These are phyloP conservation scores for Phalacrocorax aristotelis DNA, from an alignment of 2,113 vertebrate species.

Conservation along the genomic window DNA sequence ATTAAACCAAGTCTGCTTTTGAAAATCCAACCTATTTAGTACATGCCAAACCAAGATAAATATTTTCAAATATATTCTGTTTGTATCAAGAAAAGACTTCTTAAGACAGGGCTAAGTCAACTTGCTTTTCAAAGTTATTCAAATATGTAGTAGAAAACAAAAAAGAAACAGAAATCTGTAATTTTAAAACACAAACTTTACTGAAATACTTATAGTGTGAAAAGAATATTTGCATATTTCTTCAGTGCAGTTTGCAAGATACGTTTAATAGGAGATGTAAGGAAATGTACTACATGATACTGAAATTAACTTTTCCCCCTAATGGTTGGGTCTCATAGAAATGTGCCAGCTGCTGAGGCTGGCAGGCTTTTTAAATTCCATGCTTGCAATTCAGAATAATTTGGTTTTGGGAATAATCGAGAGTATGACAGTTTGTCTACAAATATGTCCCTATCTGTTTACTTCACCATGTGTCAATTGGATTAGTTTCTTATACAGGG, in stretches of 20 bases:
- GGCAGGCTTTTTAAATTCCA: slow-evolving; percentile 44
- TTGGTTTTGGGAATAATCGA: slow-evolving; percentile 68
- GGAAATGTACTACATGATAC: slow-evolving; percentile 24
- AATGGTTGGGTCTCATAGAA: slow-evolving; percentile 43
- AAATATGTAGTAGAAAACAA: neutral
- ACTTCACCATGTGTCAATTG: slow-evolving; percentile 62
- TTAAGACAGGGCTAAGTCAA: neutral
- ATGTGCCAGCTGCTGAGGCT: slow-evolving; percentile 62
- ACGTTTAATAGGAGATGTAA: slow-evolving; percentile 30
- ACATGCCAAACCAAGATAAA: neutral
- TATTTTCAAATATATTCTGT: neutral
- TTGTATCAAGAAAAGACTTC: neutral
- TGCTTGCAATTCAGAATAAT: slow-evolving; percentile 66
- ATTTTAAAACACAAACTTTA: neutral
- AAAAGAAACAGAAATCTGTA: neutral
- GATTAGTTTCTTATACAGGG: slow-evolving; percentile 63
- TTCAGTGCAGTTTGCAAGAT: neutral
- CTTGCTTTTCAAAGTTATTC: neutral
- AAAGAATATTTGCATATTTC: neutral
- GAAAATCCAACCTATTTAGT: neutral
- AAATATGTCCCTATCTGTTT: slow-evolving; percentile 78
- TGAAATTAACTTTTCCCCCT: slow-evolving; percentile 61
- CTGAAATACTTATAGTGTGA: neutral
- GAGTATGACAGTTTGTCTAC: slow-evolving; percentile 75
- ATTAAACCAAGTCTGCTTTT: neutral